These are phyloP conservation scores for Penaeus japonicus DNA, from an alignment of 1,140 invertebrate genomes.

Conservation along the genomic window DNA sequence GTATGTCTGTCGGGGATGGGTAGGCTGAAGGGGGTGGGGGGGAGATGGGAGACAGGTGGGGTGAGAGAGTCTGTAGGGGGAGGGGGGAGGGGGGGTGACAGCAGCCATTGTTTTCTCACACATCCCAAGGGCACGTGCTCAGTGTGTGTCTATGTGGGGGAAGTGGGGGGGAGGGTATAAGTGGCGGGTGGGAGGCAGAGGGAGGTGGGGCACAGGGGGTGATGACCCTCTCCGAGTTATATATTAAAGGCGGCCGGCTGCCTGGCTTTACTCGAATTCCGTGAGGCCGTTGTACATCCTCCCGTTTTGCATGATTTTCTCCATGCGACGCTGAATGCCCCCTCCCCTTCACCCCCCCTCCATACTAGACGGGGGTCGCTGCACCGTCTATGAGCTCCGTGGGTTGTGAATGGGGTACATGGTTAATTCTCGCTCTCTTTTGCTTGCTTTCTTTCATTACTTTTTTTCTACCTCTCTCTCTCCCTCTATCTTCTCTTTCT, in stretches of 20 bases:
- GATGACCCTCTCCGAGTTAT: background rate
- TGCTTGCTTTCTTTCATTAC: background rate
- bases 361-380: too few relatives aligned
- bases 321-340: background rate
- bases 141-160: background rate
- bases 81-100: background rate
- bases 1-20: background rate
- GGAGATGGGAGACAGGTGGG: background rate
- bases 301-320: background rate
- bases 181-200: too few relatives aligned
- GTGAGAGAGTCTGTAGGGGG: background rate
- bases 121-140: too few relatives aligned
- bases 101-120: background rate
- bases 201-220: background rate
- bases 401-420: too few relatives aligned
- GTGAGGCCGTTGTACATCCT: background rate
- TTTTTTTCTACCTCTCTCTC: background rate
- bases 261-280: background rate
- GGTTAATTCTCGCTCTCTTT: background rate
- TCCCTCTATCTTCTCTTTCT: background rate
- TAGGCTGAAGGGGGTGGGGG: background rate
- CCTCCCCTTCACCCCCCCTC: background rate
- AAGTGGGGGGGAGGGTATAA: too few relatives aligned
- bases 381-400: too few relatives aligned
- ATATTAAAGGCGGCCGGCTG: constrained; percentile 9